Conservation (phyloP, 2,888 invertebrate species). For the Brachyopa scutellaris region DNA sequence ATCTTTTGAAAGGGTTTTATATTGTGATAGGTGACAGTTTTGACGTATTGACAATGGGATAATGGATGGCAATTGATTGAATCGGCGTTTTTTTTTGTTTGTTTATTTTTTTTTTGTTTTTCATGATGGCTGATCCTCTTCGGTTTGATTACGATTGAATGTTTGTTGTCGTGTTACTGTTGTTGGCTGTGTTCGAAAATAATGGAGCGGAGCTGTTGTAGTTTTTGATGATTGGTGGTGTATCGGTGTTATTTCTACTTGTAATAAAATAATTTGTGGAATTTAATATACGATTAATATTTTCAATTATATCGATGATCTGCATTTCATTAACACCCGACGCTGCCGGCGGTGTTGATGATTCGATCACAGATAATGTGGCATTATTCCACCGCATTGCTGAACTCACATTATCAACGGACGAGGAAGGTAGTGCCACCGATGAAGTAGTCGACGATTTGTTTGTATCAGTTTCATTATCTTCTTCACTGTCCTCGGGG, state of each 20-base stretch:
- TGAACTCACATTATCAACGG: constrained; percentile 65
- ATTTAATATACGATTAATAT: constrained; percentile 81
- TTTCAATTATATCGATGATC: constrained; percentile 78
- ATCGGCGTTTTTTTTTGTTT: constrained; percentile 17
- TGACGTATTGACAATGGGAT: constrained; percentile 17
- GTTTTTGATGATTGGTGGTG: constrained; percentile 52
- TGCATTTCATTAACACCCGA: constrained; percentile 78
- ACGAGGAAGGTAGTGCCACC: constrained; percentile 52
- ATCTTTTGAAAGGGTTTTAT: constrained; percentile 10
- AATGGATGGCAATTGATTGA: constrained; percentile 40
- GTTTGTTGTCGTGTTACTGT: constrained; percentile 56
- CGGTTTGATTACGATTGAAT: constrained; percentile 31
- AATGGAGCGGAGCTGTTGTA: constrained; percentile 61
- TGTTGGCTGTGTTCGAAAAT: constrained; percentile 61
- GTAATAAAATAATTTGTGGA: constrained; percentile 81
- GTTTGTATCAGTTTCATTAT: constrained; percentile 78
- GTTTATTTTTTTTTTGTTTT: constrained; percentile 9
- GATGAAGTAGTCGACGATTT: constrained; percentile 73
- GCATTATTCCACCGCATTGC: constrained; percentile 51
- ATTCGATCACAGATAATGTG: constrained; percentile 59
- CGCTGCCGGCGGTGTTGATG: constrained; percentile 63
- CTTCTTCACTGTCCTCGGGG: constrained; percentile 85
- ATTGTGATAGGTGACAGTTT: constrained; percentile 24
- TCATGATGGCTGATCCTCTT: constrained; percentile 57
- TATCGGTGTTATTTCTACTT: constrained; percentile 79